Conservation (phyloP, 2,888 invertebrate genomes). For the Odontocerum albicorne region DNA sequence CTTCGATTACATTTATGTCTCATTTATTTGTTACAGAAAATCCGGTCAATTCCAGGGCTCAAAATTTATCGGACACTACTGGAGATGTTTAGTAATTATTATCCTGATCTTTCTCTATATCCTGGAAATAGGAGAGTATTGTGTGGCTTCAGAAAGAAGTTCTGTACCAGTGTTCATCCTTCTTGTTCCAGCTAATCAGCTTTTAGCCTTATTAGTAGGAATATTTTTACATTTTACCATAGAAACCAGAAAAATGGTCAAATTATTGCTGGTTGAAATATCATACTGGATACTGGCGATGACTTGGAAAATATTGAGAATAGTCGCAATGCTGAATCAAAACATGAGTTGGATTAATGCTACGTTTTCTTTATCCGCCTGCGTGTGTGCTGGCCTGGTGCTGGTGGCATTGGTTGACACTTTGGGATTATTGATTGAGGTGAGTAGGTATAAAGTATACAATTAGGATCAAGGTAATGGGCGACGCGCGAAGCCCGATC, state of each 20-base stretch:
- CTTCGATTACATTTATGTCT: too few relatives aligned
- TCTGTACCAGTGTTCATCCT: constrained; percentile 38
- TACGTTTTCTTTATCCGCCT: constrained; percentile 12
- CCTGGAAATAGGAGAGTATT: constrained; percentile 34
- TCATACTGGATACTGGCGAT: constrained; percentile 38
- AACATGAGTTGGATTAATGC: constrained; percentile 20
- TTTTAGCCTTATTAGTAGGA: constrained; percentile 40
- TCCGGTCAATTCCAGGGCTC: neutral
- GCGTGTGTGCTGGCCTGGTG: constrained; percentile 3
- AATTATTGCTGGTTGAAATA: constrained; percentile 37
- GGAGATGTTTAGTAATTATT: constrained; percentile 36
- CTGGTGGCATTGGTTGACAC: constrained; percentile 18
- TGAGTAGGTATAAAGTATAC: constrained; percentile 3
- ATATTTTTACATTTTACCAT: constrained; percentile 41
- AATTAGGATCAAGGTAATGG: neutral
- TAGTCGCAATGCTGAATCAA: neutral
- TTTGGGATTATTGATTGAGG: constrained; percentile 22
- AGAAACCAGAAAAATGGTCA: constrained; percentile 39
- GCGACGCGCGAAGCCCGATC: neutral
- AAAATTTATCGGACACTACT: constrained; percentile 27
- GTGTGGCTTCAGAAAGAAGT: constrained; percentile 39
- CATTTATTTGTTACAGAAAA: constrained; percentile 2
- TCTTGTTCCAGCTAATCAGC: constrained; percentile 38
- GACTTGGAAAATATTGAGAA: constrained; percentile 22
- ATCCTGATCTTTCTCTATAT: constrained; percentile 37